These are phyloP conservation scores for Oophaga sylvatica DNA, from an alignment of 2,797 vertebrate species.

Conservation along the genomic window DNA sequence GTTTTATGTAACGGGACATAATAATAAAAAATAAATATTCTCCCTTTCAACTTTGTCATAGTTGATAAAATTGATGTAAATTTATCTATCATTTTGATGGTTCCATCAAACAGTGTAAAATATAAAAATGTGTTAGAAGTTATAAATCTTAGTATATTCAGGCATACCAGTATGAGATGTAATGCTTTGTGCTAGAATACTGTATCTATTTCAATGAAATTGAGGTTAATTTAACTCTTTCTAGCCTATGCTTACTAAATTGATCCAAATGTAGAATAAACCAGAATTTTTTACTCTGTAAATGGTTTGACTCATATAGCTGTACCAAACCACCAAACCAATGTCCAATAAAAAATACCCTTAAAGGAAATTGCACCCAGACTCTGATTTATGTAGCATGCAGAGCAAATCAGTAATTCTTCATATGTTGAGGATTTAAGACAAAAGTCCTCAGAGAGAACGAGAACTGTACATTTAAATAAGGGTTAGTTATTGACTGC, in stretches of 20 bases:
- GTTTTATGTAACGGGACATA: no score
- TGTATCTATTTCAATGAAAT: background rate
- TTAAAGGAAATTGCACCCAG: conserved; percentile 46
- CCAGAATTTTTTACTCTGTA: background rate
- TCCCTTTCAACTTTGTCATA: background rate
- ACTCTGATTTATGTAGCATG: conserved; percentile 61
- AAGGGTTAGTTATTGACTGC: conserved; percentile 56
- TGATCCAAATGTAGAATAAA: background rate
- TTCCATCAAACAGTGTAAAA: background rate
- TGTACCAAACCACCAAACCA: conserved; percentile 12
- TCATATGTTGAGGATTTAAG: conserved; percentile 61
- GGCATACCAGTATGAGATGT: background rate
- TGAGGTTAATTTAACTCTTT: background rate
- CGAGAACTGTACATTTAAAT: conserved; percentile 51
- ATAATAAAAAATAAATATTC: no score
- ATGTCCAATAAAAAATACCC: conserved; percentile 41
- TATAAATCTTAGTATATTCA: background rate
- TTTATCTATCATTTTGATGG: background rate
- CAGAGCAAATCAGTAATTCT: conserved; percentile 58
- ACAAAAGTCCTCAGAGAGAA: conserved; percentile 55
- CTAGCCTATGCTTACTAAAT: background rate
- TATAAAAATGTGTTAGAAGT: background rate
- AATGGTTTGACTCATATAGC: background rate
- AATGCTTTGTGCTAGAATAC: background rate
- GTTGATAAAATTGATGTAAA: background rate